Base-by-base conservation (phyloP, 2,113 vertebrate genomes). In the Leucoraja erinaceus region DNA sequence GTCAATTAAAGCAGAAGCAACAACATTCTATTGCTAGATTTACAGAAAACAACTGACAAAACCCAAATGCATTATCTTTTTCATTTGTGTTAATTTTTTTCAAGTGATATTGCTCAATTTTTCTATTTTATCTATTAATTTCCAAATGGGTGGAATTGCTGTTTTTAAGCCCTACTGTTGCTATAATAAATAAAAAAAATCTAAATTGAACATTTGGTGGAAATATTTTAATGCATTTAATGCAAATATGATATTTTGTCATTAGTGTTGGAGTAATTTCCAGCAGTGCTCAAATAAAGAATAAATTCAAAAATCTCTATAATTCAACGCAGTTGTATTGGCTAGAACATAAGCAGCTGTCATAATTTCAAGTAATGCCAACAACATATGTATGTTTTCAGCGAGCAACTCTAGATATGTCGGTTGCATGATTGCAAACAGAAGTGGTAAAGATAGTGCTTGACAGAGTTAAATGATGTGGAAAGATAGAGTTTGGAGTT, bases 1-100 rank as follows among this genome's bases (percentile, higher is more conserved):
- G 90, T 74, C 90, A 91, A 91, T 91, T 91, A 91, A 91, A 91
- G 22, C 63, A 74, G 68, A 54, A 91, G 68, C 90, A 72, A 54
- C 18, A 74, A 28, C 90, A 47, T 28, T 47, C 88, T 47, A 12
- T 33, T 91, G 66, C 90, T 28, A 54, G 90, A 72, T 74, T 91
- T 72, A 91, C 47, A 72, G 54, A 90, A 74, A 31, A 72, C 7
- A 66, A 91, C 90, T 74, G 38, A 91, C 66, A 72, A 74, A 90
- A 90, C 33, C 68, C 68, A 74, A 91, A 56, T 74, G 38, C n/a
- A 72, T 91, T 74, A 74, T 72, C 22, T 47, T 91, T 74, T 91
- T 72, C n/a, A 91, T 91, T 91, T 47, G 31, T 72, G 33, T 54
- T 91, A 63, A 88, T 72, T 91, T 38, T 90, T 84, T 91, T 47